Base-by-base conservation (phyloP, 2,888 invertebrate species). In the Oscheius sp. region DNA sequence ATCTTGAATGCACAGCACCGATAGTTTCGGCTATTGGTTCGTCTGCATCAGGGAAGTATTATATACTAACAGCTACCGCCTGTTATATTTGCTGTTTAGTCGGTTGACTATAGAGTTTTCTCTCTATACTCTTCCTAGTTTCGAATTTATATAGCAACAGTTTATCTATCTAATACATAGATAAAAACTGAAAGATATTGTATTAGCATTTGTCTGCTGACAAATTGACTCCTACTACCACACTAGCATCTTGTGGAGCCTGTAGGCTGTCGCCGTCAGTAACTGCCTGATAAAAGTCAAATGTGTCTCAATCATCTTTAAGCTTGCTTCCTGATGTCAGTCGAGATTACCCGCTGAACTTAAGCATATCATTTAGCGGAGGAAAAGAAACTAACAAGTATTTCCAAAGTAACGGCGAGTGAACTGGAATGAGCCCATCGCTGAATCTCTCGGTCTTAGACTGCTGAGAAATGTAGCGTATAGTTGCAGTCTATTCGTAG, bases 351-450 rank as follows among this genome's bases (percentile, higher is more conserved):
- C 55, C 55, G 55, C 55, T 33, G 55, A 55, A 55, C 55, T 55
- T 55, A 55, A 55, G 55, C 55, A 55, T 55, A 55, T 55, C 55
- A 55, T 55, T 91, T 89, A 90, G 90, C 90, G 90, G 90, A 90
- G 91, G 90, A 91, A 91, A 91, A 91, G 90, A 91, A 91, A 91
- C 89, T 89, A 90, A 90, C 89, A 74, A 89, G 89, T 89, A 90
- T 90, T 90, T 88, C 90, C 89, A 85, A 87, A 91, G 90, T 90
- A 91, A 89, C 90, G 89, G 90, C 90, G 90, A 90, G 89, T 88
- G 89, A 90, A 91, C 87, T 87, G 89, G 90, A 89, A 90, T 83
- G 73, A 90, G 90, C 90, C 89, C 90, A 90, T 89, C 90, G 88
- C 90, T 88, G 89, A 90, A 90, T 89, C 89, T 85, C 87, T 85